Conservation (phyloP, 2,888 invertebrate genomes). For the Ellobium chinense region DNA sequence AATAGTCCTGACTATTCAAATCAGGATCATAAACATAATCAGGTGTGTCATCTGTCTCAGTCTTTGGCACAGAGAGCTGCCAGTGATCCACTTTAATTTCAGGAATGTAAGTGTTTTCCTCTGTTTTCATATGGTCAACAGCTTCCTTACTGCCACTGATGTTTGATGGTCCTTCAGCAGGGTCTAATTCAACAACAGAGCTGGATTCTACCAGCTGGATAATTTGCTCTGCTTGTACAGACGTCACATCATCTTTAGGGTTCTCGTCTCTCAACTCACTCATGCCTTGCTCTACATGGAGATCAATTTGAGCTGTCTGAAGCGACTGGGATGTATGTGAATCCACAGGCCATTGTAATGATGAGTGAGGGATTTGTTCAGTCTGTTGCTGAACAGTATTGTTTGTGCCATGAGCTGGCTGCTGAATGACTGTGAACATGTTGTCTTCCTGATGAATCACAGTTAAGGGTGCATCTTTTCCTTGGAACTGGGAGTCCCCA, state of each 20-base stretch:
- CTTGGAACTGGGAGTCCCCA: neutral
- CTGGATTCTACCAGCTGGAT: neutral
- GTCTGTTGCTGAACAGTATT: neutral
- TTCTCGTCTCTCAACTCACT: neutral
- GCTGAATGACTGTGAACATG: neutral
- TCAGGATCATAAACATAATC: constrained; percentile 73
- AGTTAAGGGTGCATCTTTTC: constrained; percentile 19
- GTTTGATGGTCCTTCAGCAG: neutral
- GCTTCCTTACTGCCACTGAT: neutral
- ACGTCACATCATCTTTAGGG: neutral
- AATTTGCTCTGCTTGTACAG: neutral
- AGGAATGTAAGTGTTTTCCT: neutral
- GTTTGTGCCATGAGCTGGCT: neutral
- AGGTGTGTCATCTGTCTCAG: constrained; percentile 1
- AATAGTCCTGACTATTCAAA: constrained; percentile 74
- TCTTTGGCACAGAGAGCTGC: neutral
- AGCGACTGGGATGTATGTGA: neutral
- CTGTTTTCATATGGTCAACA: neutral
- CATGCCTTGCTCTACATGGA: neutral
- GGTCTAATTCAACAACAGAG: neutral
- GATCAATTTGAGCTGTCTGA: neutral
- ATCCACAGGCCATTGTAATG: neutral
- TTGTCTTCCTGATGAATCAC: constrained; percentile 13
- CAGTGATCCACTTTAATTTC: constrained; percentile 14
- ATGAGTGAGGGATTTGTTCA: neutral